Evolutionary conservation across 2,888 invertebrate genomes (phyloP).

Genomic region (Brenthis ino): DNA sequence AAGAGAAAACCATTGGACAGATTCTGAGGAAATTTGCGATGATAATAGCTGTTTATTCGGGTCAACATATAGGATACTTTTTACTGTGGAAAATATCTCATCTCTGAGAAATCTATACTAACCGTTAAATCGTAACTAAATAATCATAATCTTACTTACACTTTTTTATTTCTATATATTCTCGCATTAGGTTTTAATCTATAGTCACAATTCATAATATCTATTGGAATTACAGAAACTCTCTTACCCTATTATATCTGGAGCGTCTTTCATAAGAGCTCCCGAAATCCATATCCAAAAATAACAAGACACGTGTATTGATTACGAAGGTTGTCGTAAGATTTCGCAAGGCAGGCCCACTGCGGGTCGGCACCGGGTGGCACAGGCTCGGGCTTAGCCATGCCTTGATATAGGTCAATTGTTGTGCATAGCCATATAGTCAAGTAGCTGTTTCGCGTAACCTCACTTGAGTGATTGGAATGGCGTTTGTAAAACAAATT

Average conservation of each 20-base stretch:
- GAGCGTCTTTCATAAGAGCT: slow-evolving; percentile 80
- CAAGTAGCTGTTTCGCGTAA: background rate
- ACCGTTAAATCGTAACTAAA: too few relatives aligned
- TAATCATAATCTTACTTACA: too few relatives aligned
- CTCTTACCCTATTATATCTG: slow-evolving; percentile 82
- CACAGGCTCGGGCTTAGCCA: slow-evolving; percentile 48
- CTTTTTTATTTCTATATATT: background rate
- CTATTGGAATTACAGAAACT: background rate
- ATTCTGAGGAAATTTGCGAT: too few relatives aligned
- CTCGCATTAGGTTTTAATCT: too few relatives aligned
- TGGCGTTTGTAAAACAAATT: background rate
- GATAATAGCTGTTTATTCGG: too few relatives aligned
- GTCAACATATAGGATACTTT: too few relatives aligned
- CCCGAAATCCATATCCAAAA: slow-evolving; percentile 76
- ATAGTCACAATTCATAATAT: too few relatives aligned
- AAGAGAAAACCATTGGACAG: too few relatives aligned
- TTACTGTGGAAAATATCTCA: too few relatives aligned
- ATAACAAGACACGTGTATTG: slow-evolving; percentile 58
- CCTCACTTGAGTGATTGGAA: background rate
- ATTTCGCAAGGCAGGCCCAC: slow-evolving; percentile 52
- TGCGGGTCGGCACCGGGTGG: slow-evolving; percentile 52
- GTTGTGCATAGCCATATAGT: slow-evolving; percentile 6
- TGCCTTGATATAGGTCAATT: slow-evolving; percentile 42
- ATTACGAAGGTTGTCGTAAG: slow-evolving; percentile 51
- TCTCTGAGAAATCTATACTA: too few relatives aligned